Evolutionary conservation across 2,888 invertebrate species (phyloP).

Genomic region (Lasioglossum figueresi): DNA sequence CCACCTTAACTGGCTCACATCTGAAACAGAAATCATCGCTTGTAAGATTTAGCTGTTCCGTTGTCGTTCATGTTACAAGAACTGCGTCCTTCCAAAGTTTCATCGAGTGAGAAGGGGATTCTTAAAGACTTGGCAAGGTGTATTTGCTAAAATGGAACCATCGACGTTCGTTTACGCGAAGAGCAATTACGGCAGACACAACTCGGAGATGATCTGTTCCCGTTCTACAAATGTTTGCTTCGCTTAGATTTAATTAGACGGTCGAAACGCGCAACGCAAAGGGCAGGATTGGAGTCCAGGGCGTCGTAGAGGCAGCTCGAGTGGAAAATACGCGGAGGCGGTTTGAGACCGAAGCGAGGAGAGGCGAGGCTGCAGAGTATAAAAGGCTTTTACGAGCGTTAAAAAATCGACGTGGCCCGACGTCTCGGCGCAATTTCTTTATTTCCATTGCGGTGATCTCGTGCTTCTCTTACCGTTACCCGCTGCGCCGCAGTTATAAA

Average conservation of each 20-base stretch:
- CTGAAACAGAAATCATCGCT: slow-evolving; percentile 65
- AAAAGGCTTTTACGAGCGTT: slow-evolving; percentile 56
- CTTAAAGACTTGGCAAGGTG: background rate
- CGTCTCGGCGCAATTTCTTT: slow-evolving; percentile 52
- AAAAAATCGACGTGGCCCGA: slow-evolving; percentile 46
- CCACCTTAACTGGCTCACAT: slow-evolving; percentile 80
- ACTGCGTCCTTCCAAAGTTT: too few species aligned
- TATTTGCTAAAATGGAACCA: background rate
- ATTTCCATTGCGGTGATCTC: slow-evolving; percentile 57
- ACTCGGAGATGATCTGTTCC: background rate
- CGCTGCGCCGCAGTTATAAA: slow-evolving; percentile 40
- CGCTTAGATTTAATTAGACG: background rate
- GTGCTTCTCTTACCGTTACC: slow-evolving; percentile 58
- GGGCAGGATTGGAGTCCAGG: background rate
- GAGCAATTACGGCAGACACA: background rate
- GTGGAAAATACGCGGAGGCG: slow-evolving; percentile 2
- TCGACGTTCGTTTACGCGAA: too few species aligned
- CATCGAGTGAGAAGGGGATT: too few species aligned
- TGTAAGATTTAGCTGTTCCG: background rate
- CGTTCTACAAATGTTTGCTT: background rate
- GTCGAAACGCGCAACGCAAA: background rate
- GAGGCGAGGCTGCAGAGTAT: background rate
- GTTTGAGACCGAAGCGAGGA: background rate
- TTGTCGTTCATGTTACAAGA: background rate
- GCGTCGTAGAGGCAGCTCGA: background rate